phyloP scores from a whole-genome alignment of 2,888 invertebrate species.

The Drosophila macrospina region DNA sequence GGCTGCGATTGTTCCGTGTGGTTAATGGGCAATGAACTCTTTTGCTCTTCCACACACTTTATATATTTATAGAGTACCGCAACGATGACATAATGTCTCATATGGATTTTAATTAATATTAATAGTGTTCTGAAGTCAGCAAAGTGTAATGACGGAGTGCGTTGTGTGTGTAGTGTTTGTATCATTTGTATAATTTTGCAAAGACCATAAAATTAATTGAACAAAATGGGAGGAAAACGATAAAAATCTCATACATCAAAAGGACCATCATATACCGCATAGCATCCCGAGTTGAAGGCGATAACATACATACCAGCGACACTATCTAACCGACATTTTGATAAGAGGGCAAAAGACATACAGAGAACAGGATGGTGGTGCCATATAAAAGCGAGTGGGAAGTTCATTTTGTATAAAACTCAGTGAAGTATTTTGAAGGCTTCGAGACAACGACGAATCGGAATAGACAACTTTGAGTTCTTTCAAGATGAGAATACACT shows the following conservation, averaged over 20 bases:
- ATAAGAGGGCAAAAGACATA: slow-evolving; percentile 15
- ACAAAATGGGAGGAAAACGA: slow-evolving; percentile 5
- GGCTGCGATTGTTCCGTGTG: background rate
- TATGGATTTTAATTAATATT: slow-evolving; percentile 20
- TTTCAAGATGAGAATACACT: slow-evolving; percentile 27
- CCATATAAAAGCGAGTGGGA: slow-evolving; percentile 19
- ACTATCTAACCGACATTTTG: slow-evolving; percentile 10
- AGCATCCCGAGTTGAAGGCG: too few relatives aligned
- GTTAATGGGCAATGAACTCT: slow-evolving; percentile 18
- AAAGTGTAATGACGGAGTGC: background rate
- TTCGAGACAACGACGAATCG: slow-evolving; percentile 2
- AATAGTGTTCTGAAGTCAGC: slow-evolving; percentile 22
- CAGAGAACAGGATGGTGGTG: background rate
- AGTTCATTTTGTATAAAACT: slow-evolving; percentile 4
- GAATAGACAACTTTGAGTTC: background rate
- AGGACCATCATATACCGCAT: slow-evolving; percentile 27
- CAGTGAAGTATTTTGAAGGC: background rate
- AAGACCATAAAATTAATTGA: slow-evolving; percentile 22
- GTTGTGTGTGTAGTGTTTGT: background rate
- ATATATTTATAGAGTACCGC: background rate
- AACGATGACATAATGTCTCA: slow-evolving; percentile 16
- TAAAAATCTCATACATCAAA: slow-evolving; percentile 30
- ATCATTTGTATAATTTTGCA: slow-evolving; percentile 7
- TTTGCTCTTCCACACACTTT: background rate
- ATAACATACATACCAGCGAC: background rate